Evolutionary conservation across 2,113 vertebrate genomes (phyloP).

Genomic region (Ptyas mucosa): DNA sequence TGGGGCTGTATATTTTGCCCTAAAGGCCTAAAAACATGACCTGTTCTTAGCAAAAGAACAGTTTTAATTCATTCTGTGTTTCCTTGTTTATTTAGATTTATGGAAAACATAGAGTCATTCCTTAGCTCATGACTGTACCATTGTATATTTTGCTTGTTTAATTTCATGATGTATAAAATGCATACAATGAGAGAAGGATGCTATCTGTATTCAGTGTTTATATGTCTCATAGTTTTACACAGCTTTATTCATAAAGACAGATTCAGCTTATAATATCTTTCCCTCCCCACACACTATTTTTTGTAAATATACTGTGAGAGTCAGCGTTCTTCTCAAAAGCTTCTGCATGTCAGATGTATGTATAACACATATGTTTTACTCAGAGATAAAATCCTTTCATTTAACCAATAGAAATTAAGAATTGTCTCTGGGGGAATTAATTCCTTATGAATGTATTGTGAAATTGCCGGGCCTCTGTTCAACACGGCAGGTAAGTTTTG

Average conservation of each 20-base stretch:
- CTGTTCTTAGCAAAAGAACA: slow-evolving; percentile 8
- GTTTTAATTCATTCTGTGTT: accelerated
- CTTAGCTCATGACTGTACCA: not conserved
- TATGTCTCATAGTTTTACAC: not conserved
- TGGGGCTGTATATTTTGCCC: not conserved
- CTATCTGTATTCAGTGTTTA: not conserved
- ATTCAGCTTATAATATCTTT: slow-evolving; percentile 10
- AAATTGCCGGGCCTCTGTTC: not conserved
- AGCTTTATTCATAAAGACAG: not conserved
- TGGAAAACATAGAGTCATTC: slow-evolving; percentile 8
- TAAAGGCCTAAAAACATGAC: not conserved
- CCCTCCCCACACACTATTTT: not conserved
- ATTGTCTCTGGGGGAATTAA: slow-evolving; percentile 1
- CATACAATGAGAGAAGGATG: not conserved
- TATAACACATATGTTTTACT: slow-evolving; percentile 4
- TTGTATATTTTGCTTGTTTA: slow-evolving; percentile 9
- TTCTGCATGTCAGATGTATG: slow-evolving; percentile 9
- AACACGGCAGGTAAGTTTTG: not conserved
- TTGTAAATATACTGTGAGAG: slow-evolving; percentile 4
- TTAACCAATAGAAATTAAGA: not conserved
- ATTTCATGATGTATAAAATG: slow-evolving; percentile 28
- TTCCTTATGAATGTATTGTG: not conserved
- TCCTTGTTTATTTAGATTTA: slow-evolving; percentile 19
- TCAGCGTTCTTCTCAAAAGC: slow-evolving; percentile 1
- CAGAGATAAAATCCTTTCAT: slow-evolving; percentile 5